Evolutionary conservation across 2,797 vertebrate genomes (phyloP).

Genomic region (Lepus townsendii): DNA sequence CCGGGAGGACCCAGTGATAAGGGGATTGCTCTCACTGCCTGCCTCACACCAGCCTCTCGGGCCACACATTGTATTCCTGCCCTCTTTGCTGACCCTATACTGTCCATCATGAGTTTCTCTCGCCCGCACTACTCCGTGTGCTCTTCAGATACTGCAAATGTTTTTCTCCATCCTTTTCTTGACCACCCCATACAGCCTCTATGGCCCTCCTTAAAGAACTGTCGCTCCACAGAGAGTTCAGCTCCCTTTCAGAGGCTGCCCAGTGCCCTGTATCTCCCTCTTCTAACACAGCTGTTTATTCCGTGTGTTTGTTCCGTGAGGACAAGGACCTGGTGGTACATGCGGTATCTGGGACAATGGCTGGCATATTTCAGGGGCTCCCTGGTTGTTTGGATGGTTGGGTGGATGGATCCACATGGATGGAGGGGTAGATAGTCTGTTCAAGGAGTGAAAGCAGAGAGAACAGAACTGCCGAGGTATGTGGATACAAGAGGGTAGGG

Average conservation of each 20-base stretch:
- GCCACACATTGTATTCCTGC: background rate
- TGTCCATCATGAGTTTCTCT: background rate
- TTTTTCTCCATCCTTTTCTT: background rate
- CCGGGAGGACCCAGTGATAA: background rate
- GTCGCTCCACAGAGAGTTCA: background rate
- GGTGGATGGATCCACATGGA: background rate
- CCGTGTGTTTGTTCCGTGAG: background rate
- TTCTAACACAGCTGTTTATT: background rate
- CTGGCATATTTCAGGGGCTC: background rate
- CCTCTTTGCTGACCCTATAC: background rate
- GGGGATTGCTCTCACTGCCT: background rate
- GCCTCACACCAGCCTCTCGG: background rate
- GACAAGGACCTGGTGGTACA: background rate
- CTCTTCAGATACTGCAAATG: background rate
- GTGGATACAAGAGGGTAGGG: background rate
- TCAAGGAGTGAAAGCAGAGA: slow-evolving; percentile 36
- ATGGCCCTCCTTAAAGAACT: background rate
- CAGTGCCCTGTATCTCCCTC: background rate
- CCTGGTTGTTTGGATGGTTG: background rate
- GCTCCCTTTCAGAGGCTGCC: background rate
- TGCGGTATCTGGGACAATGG: background rate
- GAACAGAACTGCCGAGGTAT: background rate
- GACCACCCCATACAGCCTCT: background rate
- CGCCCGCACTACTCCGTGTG: background rate
- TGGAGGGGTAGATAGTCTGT: background rate